phyloP scores from a whole-genome alignment of 2,888 invertebrate species.

The Cephalotes varians region DNA sequence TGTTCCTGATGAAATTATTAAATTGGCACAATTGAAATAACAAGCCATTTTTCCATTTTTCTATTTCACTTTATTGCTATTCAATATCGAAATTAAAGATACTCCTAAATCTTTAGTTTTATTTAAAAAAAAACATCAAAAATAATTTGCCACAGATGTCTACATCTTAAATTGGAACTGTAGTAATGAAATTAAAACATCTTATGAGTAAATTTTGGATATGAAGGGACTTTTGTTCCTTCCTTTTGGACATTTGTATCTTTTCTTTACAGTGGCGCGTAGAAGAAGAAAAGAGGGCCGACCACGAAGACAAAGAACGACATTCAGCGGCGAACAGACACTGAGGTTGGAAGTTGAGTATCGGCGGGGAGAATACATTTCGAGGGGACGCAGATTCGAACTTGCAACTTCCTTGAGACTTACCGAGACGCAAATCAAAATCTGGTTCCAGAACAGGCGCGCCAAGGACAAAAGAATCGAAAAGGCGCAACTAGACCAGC shows the following conservation, averaged over 20 bases:
- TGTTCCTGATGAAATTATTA: background rate
- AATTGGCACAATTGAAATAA: background rate
- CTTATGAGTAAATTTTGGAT: background rate
- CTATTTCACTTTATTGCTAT: background rate
- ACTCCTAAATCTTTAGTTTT: background rate
- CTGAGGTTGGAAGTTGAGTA: slow-evolving; percentile 96
- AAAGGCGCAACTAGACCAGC: slow-evolving; percentile 97
- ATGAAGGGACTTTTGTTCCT: background rate
- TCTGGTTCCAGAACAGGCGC: slow-evolving; percentile 97
- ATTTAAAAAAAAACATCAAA: background rate
- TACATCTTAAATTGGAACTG: background rate
- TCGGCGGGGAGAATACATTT: slow-evolving; percentile 96
- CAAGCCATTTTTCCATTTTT: background rate
- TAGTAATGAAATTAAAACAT: background rate
- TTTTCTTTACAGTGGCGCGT: slow-evolving; percentile 90
- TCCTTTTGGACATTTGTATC: background rate
- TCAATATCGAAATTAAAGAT: background rate
- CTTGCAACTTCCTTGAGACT: slow-evolving; percentile 90
- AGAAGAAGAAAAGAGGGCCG: slow-evolving; percentile 94
- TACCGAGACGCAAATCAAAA: slow-evolving; percentile 94
- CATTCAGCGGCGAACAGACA: slow-evolving; percentile 97
- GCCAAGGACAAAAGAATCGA: slow-evolving; percentile 98
- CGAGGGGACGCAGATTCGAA: slow-evolving; percentile 93
- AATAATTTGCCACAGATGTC: background rate
- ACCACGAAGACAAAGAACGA: slow-evolving; percentile 96